These are phyloP conservation scores for Aphrophora alni DNA, from an alignment of 2,888 invertebrate species.

Conservation along the genomic window DNA sequence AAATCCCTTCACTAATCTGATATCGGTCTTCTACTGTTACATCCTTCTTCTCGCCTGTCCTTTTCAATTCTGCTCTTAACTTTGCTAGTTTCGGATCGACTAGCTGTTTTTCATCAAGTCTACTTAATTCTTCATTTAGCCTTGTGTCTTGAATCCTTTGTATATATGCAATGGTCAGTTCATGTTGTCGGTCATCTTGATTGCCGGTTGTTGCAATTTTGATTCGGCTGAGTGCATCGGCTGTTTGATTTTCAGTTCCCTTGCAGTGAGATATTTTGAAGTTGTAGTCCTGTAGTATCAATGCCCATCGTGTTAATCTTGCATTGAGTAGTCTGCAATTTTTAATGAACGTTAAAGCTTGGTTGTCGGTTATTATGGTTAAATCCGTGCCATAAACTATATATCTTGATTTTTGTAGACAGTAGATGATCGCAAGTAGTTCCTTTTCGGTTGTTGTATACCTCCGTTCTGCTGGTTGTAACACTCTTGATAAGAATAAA, in stretches of 20 bases:
- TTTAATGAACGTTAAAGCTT: constrained; percentile 11
- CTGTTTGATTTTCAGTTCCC: not conserved
- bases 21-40: too few species aligned
- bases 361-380: not conserved
- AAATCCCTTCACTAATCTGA: too few species aligned
- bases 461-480: not conserved
- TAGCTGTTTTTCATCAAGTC: too few species aligned
- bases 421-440: not conserved
- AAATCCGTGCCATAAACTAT: not conserved
- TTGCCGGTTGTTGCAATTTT: too few species aligned
- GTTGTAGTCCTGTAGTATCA: not conserved
- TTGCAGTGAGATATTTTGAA: not conserved
- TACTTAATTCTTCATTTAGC: too few species aligned
- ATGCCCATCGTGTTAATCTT: not conserved
- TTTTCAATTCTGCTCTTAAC: too few species aligned
- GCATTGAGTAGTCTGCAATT: not conserved
- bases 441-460: constrained; percentile 3
- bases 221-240: not conserved
- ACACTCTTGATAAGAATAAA: not conserved
- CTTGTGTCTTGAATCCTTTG: too few species aligned
- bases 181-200: too few species aligned
- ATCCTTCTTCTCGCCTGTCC: too few species aligned
- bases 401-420: constrained; percentile 6
- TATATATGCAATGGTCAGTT: too few species aligned
- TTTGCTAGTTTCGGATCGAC: too few species aligned